A percentile compares a stretch with the other conserved stretches of the same genome.
phyloP scores from a whole-genome alignment of 2,113 vertebrate genomes.

The Helogale parvula region DNA sequence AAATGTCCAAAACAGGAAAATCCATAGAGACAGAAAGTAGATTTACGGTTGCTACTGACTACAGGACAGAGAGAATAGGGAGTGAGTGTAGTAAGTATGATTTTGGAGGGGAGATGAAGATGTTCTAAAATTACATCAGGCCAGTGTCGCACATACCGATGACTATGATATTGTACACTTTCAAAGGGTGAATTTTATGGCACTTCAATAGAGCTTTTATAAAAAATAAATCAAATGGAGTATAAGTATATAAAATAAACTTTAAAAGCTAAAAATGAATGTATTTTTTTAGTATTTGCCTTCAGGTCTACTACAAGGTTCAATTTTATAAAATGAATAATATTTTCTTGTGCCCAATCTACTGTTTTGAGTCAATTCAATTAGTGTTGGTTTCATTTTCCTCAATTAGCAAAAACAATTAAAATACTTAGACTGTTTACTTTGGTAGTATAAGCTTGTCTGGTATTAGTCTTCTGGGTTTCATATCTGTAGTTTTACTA shows the following conservation, averaged over 20 bases:
- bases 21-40: neutral
- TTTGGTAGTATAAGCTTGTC: neutral
- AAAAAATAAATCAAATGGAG: neutral
- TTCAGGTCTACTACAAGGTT: neutral
- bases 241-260: neutral
- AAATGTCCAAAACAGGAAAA: neutral
- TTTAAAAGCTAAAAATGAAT: neutral
- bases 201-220: neutral
- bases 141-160: neutral
- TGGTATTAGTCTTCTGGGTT: constrained; percentile 1
- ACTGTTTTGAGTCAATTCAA: neutral
- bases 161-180: neutral
- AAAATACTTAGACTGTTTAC: constrained; percentile 1
- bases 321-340: neutral
- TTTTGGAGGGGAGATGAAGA: neutral
- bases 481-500: constrained; percentile 20
- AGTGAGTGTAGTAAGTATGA: neutral
- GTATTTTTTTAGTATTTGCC: neutral
- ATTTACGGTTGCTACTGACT: neutral
- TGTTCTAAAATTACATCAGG: constrained; percentile 6
- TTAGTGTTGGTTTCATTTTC: neutral
- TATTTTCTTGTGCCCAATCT: constrained; percentile 34
- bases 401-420: constrained; percentile 3
- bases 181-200: neutral
- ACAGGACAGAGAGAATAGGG: neutral